phyloP scores from a whole-genome alignment of 1,140 invertebrate species.

The Tetramorium simillimum region DNA sequence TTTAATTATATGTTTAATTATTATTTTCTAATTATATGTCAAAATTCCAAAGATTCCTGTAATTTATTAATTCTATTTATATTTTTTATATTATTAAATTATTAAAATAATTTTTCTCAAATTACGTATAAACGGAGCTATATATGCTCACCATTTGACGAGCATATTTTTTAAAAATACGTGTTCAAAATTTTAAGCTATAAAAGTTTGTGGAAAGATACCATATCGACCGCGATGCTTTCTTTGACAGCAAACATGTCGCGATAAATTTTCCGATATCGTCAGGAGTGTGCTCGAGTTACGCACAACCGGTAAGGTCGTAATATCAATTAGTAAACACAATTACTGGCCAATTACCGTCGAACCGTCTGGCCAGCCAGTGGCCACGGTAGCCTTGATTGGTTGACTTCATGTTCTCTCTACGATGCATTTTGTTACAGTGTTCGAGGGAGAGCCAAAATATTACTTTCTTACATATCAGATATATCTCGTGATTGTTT shows the following conservation, averaged over 20 bases:
- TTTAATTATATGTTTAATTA: too few species aligned
- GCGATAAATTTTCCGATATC: constrained; percentile 47
- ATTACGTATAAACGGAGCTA: background rate
- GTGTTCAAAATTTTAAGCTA: background rate
- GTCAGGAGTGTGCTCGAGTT: constrained; percentile 48
- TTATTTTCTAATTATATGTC: too few species aligned
- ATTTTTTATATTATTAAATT: background rate
- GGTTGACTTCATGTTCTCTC: constrained; percentile 28
- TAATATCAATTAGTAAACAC: constrained; percentile 80
- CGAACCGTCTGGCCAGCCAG: constrained; percentile 57
- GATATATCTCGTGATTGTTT: background rate
- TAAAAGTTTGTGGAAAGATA: background rate
- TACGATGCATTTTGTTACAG: constrained; percentile 39
- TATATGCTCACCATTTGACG: background rate
- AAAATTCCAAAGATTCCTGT: background rate
- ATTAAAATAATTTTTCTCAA: background rate
- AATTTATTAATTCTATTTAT: background rate
- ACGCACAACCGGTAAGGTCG: constrained; percentile 61
- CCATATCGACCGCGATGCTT: background rate
- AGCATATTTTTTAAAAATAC: background rate
- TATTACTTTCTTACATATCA: constrained; percentile 2
- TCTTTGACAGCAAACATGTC: constrained; percentile 30
- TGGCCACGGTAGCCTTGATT: constrained; percentile 53
- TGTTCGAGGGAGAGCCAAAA: constrained; percentile 28
- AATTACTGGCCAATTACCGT: constrained; percentile 77